Percentiles rank a stretch among this genome's conserved stretches.
phyloP scores from a whole-genome alignment of 2,888 invertebrate genomes.

The Melanotus villosus region DNA sequence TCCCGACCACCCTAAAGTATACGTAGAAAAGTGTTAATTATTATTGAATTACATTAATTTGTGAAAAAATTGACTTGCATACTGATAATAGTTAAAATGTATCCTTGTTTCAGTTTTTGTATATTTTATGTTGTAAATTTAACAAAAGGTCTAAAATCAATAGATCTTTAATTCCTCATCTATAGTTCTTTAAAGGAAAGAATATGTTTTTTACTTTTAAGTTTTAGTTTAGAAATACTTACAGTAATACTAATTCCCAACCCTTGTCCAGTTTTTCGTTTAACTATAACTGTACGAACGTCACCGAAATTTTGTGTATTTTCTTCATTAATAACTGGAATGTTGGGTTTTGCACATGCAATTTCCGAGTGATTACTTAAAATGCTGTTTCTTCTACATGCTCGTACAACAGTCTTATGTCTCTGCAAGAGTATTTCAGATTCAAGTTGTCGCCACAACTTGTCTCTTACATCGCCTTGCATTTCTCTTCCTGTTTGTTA shows the following conservation, averaged over 20 bases:
- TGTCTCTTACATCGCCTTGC: slow-evolving; percentile 84
- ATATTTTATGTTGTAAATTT: too few relatives aligned
- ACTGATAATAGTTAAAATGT: too few relatives aligned
- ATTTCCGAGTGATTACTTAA: slow-evolving; percentile 60
- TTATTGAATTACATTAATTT: too few relatives aligned
- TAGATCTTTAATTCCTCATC: too few relatives aligned
- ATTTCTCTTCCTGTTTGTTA: slow-evolving; percentile 80
- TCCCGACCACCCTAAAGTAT: slow-evolving; percentile 82
- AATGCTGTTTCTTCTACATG: slow-evolving; percentile 72
- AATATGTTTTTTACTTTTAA: too few relatives aligned
- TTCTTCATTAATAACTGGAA: slow-evolving; percentile 60
- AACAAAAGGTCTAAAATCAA: too few relatives aligned
- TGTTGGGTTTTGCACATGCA: slow-evolving; percentile 61
- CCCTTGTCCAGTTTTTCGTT: slow-evolving; percentile 82
- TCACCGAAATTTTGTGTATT: slow-evolving; percentile 68
- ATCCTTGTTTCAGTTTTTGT: too few relatives aligned
- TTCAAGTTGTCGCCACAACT: slow-evolving; percentile 86
- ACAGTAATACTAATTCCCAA: slow-evolving; percentile 90
- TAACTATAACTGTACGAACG: slow-evolving; percentile 76
- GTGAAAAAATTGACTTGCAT: too few relatives aligned
- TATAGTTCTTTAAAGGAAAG: too few relatives aligned
- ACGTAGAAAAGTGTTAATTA: slow-evolving; percentile 10
- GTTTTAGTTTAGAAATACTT: slow-evolving; percentile 53
- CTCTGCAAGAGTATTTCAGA: slow-evolving; percentile 89
- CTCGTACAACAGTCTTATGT: slow-evolving; percentile 84